Percentiles rank a stretch among this genome's conserved stretches.
phyloP scores from a whole-genome alignment of 1,140 invertebrate genomes.

The Drosophila willistoni region DNA sequence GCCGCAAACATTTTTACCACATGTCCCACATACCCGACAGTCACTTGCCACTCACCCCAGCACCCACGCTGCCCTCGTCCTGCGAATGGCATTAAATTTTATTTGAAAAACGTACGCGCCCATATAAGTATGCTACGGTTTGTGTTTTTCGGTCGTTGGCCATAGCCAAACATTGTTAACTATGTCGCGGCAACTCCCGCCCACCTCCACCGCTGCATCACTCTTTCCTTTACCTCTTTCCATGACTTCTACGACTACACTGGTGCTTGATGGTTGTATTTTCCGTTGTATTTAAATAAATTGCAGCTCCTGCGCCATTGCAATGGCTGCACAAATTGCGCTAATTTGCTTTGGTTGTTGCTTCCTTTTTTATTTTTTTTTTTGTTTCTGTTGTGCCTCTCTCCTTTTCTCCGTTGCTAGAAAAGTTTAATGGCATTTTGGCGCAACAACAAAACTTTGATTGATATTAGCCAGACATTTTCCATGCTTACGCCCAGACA shows the following conservation, averaged over 20 bases:
- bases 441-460: conserved; percentile 43
- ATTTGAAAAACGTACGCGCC: conserved; percentile 63
- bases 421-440: conserved; percentile 50
- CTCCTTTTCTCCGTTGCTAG: conserved; percentile 24
- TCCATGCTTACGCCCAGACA: conserved; percentile 30
- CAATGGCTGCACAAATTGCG: conserved; percentile 71
- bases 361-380: conserved; percentile 18
- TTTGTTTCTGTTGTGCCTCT: no score
- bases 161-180: conserved; percentile 17
- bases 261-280: conserved; percentile 64
- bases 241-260: conserved; percentile 32
- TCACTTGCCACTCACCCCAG: background rate
- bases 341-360: conserved; percentile 69
- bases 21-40: conserved; percentile 20
- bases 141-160: conserved; percentile 24
- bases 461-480: conserved; percentile 57
- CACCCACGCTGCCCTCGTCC: background rate
- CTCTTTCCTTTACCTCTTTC: conserved; percentile 5
- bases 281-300: conserved; percentile 66
- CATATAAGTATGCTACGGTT: conserved; percentile 54
- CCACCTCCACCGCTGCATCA: background rate
- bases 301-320: conserved; percentile 53
- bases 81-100: conserved; percentile 76
- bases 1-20: conserved; percentile 75
- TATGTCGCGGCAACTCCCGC: background rate